Evolutionary conservation across 1,140 invertebrate species (phyloP), one percentile per base, ranked within the genome.

Genomic region (Pseudomyrmex concolor): DNA sequence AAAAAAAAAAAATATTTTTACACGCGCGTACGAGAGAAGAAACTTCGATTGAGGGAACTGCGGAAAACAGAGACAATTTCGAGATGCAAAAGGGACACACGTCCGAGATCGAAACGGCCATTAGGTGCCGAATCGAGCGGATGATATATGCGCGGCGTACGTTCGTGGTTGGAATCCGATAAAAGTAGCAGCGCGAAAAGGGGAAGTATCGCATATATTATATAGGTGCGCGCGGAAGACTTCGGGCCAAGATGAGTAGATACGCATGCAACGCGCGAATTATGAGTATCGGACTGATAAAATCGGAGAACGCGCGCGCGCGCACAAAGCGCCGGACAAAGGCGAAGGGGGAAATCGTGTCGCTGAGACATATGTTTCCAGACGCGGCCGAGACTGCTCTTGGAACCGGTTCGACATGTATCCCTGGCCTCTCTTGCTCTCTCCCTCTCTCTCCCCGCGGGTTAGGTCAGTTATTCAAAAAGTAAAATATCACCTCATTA

Each of bases 391-490:
- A 87, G 90, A 91, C 89, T 89, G 78, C 82, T 45, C 70, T 66
- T 59, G 50, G 73, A 93, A 93, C 92, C 92, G 92, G 92, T 93
- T 93, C 86, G 81, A 87, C 71, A 77, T 64, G 84, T 60, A 83
- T 84, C 78, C 54, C 9, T n/a, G 80, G 48, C 59, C 62, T 34
- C 71, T 73, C 55, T n/a, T 22, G 2, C 66, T 43, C 48, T 76
- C 48, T 76, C 25, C 25, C 25, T 34, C 25, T 34, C 34, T 5
- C 34, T 34, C 5, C 25, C 57, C 84, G 67, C 84, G 64, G 86
- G 86, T 85, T 92, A 93, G 93, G 92, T 93, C 92, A 93, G 92
- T 93, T 90, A 89, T 90, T 91, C 84, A 89, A 92, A 91, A 93
- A 92, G 84, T 90, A 71, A 91, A 92, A 89, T 89, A 89, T 92